phyloP scores from a whole-genome alignment of 2,888 invertebrate species.

The Drosophila tanythrix region DNA sequence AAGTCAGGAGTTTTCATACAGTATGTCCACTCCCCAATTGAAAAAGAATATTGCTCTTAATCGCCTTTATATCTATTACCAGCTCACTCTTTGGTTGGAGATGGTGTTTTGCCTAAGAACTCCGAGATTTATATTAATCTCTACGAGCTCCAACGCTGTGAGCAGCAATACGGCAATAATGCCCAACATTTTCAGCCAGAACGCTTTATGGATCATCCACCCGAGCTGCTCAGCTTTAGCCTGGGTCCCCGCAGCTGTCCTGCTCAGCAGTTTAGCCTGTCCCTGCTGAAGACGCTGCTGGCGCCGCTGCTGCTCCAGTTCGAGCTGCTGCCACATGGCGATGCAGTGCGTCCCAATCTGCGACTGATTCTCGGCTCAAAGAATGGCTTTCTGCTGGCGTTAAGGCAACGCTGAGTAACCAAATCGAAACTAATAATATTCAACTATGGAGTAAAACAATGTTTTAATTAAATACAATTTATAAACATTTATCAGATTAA shows the following conservation, averaged over 20 bases:
- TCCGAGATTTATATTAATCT: slow-evolving; percentile 66
- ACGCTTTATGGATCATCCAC: slow-evolving; percentile 44
- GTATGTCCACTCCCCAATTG: slow-evolving; percentile 37
- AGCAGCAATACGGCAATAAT: slow-evolving; percentile 31
- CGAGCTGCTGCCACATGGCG: slow-evolving; percentile 68
- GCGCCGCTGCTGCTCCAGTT: slow-evolving; percentile 58
- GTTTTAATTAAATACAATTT: not conserved
- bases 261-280: slow-evolving; percentile 55
- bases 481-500: not conserved
- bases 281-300: slow-evolving; percentile 56
- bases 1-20: slow-evolving; percentile 59
- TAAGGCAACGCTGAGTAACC: slow-evolving; percentile 35
- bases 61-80: not conserved
- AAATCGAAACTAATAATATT: not conserved
- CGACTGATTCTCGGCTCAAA: slow-evolving; percentile 56
- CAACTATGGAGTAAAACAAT: not conserved
- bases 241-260: slow-evolving; percentile 71
- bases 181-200: slow-evolving; percentile 56
- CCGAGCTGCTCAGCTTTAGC: slow-evolving; percentile 53
- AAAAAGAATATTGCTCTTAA: not conserved
- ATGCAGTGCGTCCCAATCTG: slow-evolving; percentile 50
- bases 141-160: slow-evolving; percentile 56
- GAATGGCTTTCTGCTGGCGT: slow-evolving; percentile 69
- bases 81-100: slow-evolving; percentile 63
- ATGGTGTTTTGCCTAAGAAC: slow-evolving; percentile 62